These are phyloP conservation scores for Gambelia wislizenii DNA, from an alignment of 2,797 vertebrate genomes.

Conservation along the genomic window DNA sequence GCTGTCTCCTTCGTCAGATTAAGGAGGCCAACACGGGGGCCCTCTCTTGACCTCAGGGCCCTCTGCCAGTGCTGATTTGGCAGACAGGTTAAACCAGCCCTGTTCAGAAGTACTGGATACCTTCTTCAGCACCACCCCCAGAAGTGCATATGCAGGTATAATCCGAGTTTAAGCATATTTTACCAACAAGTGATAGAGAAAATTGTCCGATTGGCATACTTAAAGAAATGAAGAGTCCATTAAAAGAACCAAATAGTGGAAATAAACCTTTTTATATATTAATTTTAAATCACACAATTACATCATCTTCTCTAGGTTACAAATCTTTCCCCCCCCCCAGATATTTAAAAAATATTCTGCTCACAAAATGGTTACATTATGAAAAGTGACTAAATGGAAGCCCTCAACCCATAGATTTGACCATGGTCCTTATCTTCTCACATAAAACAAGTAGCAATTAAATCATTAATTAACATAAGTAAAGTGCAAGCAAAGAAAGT, in stretches of 20 bases:
- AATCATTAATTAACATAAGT: neutral
- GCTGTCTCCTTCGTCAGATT: too few relatives aligned
- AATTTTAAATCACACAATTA: neutral
- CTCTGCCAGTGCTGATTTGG: too few relatives aligned
- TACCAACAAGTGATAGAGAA: neutral
- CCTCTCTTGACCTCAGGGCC: too few relatives aligned
- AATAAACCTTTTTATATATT: neutral
- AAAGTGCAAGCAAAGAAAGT: conserved; percentile 21
- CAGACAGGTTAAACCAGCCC: too few relatives aligned
- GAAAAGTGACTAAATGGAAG: neutral
- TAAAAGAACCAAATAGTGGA: neutral
- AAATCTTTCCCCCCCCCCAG: neutral
- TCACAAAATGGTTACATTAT: neutral
- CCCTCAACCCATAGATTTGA: neutral
- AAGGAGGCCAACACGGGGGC: too few relatives aligned
- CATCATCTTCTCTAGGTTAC: neutral
- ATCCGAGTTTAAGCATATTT: too few relatives aligned
- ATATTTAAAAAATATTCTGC: neutral
- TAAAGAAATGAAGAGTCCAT: neutral
- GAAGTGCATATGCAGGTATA: too few relatives aligned
- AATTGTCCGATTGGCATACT: neutral
- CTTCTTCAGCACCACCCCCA: too few relatives aligned
- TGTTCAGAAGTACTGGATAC: too few relatives aligned
- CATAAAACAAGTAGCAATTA: neutral
- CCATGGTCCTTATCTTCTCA: neutral